Conservation (phyloP, 2,797 vertebrate species). For the Falco berigora region DNA sequence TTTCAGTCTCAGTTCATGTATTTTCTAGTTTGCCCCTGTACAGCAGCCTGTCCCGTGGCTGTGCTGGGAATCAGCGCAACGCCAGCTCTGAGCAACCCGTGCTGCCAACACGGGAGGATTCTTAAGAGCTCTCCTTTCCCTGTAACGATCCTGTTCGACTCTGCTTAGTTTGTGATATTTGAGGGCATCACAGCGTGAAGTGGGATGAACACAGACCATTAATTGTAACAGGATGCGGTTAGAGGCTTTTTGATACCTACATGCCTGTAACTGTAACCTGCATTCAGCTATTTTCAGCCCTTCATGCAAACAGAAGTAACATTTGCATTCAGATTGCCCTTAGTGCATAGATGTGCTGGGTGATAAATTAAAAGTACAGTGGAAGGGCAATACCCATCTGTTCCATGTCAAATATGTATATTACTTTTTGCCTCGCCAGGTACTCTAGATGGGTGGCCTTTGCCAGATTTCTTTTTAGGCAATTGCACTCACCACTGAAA, state of each 20-base stretch:
- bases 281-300: slow-evolving; percentile 39
- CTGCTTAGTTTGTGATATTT: slow-evolving; percentile 28
- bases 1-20: neutral
- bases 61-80: neutral
- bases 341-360: neutral
- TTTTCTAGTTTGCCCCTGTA: neutral
- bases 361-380: neutral
- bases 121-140: slow-evolving; percentile 5
- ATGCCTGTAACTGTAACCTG: slow-evolving; percentile 1
- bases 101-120: neutral
- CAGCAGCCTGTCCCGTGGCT: neutral
- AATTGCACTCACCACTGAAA: neutral
- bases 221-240: slow-evolving; percentile 3
- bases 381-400: neutral
- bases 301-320: neutral
- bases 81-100: accelerated
- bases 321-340: slow-evolving; percentile 40
- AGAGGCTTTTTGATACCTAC: neutral
- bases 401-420: neutral
- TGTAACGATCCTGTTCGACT: neutral
- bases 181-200: neutral
- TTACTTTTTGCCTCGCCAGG: neutral
- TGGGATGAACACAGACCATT: neutral
- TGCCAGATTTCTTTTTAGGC: neutral
- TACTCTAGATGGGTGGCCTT: neutral